These are phyloP conservation scores for Drosophila parvula DNA, from an alignment of 1,140 invertebrate genomes.

Conservation along the genomic window DNA sequence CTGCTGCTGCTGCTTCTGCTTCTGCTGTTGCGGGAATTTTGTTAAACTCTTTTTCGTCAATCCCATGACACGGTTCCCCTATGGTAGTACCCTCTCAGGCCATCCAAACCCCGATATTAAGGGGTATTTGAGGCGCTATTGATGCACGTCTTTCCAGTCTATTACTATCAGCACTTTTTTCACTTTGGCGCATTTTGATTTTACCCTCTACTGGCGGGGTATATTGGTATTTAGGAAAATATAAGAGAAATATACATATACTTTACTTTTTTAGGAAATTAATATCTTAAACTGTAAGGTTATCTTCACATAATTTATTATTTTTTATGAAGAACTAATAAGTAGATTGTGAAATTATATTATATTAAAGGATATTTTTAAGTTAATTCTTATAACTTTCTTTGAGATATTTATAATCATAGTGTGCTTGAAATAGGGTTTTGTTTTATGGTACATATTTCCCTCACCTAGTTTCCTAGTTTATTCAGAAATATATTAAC, in stretches of 20 bases:
- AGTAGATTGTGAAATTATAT: no score
- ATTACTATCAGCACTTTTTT: slow-evolving; percentile 80
- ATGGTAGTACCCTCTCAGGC: slow-evolving; percentile 6
- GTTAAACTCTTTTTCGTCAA: slow-evolving; percentile 72
- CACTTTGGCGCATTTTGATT: slow-evolving; percentile 63
- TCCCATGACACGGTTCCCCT: slow-evolving; percentile 38
- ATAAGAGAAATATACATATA: no score
- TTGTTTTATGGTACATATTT: no score
- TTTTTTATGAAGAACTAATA: no score
- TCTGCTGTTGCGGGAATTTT: slow-evolving; percentile 53
- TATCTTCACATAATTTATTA: no score
- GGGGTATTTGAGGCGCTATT: slow-evolving; percentile 50
- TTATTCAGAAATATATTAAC: neutral
- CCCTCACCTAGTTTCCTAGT: no score
- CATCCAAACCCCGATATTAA: slow-evolving; percentile 34
- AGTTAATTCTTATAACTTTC: no score
- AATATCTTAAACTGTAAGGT: neutral
- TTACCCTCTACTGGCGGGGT: neutral
- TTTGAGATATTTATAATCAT: no score
- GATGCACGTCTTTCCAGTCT: slow-evolving; percentile 79
- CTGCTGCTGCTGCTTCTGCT: slow-evolving; percentile 17
- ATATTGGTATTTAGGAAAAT: neutral
- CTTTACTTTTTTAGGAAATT: neutral
- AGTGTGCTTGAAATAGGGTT: no score
- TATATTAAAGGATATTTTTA: no score